Evolutionary conservation across 2,113 vertebrate species (phyloP), one percentile per base, ranked within the genome.

Genomic region (Istiophorus platypterus): DNA sequence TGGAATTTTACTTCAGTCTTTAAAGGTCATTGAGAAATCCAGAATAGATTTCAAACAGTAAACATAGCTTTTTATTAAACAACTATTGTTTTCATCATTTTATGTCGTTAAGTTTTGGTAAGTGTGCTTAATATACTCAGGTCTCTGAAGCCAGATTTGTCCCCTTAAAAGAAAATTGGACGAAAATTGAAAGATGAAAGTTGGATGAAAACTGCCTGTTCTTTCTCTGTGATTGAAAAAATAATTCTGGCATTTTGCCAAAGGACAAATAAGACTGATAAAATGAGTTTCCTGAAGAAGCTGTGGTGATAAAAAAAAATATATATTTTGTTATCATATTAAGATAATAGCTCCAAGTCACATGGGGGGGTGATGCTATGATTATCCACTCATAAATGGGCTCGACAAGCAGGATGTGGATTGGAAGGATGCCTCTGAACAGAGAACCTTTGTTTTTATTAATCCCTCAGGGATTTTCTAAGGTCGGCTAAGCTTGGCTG

Each of bases 401-500:
- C 14, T 80, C 7, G 58, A 83, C 73, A 54, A 67, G 82, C 87
- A 86, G 79, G 81, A 86, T 80, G 85, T 81, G 74, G 56, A 82
- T 79, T 72, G 78, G 27, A 82, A 92, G 63, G 57, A 90, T 84
- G 74, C 67, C 82, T 89, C 80, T 47, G 75, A 89, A 91, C 72
- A 91, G 81, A 78, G 64, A 88, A 73, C 87, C 80, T 74, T 92
- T 91, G 88, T 91, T 87, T 78, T 88, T 86, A 84, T 85, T 86
- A 88, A 90, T 85, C 85, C 91, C 88, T 78, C 58, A 52, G 88
- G 88, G 89, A 89, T 87, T 89, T 86, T 88, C 61, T 87, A 89
- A 89, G 82, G 88, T 91, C 88, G 86, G 70, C 72, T 76, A 80
- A 85, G 17, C 76, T 88, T 87, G 85, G 78, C 77, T 82, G 51